A percentile compares a stretch with the other conserved stretches of the same genome.
Evolutionary conservation across 2,797 vertebrate species (phyloP).

Genomic region (Acipenser oxyrinchus): DNA sequence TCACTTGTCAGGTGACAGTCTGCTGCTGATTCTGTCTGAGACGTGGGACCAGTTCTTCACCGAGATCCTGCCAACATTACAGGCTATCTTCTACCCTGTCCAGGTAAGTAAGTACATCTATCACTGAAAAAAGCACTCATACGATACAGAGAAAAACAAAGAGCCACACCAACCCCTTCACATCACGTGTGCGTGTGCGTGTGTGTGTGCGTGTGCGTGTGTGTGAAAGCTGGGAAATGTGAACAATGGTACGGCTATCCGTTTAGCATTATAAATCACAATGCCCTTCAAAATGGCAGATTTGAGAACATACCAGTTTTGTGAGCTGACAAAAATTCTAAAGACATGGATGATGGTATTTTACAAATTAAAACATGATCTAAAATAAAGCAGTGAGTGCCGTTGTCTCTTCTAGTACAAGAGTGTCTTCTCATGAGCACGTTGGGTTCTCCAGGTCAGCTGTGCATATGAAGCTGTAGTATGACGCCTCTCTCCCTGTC

Average conservation of each 20-base stretch:
- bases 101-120: conserved; percentile 62
- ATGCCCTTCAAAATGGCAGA: not conserved
- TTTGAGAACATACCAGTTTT: not conserved
- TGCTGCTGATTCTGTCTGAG: conserved; percentile 68
- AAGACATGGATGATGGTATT: too few relatives aligned
- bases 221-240: conserved; percentile 3
- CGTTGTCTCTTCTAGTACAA: too few relatives aligned
- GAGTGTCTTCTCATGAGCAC: too few relatives aligned
- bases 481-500: conserved; percentile 6
- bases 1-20: conserved; percentile 61
- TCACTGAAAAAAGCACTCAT: conserved; percentile 6
- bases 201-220: conserved; percentile 3
- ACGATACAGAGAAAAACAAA: conserved; percentile 27
- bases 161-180: conserved; percentile 7
- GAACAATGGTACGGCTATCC: not conserved
- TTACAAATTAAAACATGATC: too few relatives aligned
- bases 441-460: not conserved
- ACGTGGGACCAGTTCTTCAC: conserved; percentile 87
- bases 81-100: conserved; percentile 94
- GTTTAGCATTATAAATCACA: not conserved
- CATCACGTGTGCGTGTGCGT: not conserved
- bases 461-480: not conserved
- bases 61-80: conserved; percentile 86
- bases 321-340: not conserved
- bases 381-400: too few relatives aligned